phyloP scores from a whole-genome alignment of 2,888 invertebrate genomes.

The Anaspis maculata region DNA sequence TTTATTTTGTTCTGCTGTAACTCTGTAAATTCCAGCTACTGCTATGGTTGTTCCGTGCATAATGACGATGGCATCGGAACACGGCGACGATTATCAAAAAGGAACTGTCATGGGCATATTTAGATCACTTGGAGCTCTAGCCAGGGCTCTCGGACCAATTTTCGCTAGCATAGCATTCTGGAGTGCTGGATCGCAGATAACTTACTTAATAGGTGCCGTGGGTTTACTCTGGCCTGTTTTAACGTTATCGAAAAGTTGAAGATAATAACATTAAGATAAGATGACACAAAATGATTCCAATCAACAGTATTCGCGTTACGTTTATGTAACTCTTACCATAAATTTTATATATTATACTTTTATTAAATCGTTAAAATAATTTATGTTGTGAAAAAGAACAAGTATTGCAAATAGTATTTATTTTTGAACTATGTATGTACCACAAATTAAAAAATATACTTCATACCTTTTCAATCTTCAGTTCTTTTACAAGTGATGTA shows the following conservation, averaged over 20 bases:
- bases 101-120: conserved; percentile 91
- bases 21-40: conserved; percentile 50
- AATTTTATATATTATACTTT: too few species aligned
- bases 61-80: conserved; percentile 84
- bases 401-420: neutral
- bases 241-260: conserved; percentile 35
- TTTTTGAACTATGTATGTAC: too few species aligned
- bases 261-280: too few species aligned
- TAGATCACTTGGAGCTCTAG: conserved; percentile 88
- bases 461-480: too few species aligned
- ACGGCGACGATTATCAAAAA: conserved; percentile 73
- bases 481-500: too few species aligned
- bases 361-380: too few species aligned
- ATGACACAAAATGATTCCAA: conserved; percentile 4
- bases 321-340: too few species aligned
- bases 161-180: conserved; percentile 85
- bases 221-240: conserved; percentile 69
- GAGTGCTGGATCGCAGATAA: conserved; percentile 76
- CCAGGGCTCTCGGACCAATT: conserved; percentile 86
- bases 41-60: conserved; percentile 94
- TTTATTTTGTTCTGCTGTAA: neutral
- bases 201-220: conserved; percentile 74
- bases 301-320: conserved; percentile 3
- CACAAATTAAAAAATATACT: too few species aligned
- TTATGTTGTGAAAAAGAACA: neutral